Evolutionary conservation across 2,797 vertebrate genomes (phyloP), one percentile per base, ranked within the genome.

Genomic region (Spatula clypeata): DNA sequence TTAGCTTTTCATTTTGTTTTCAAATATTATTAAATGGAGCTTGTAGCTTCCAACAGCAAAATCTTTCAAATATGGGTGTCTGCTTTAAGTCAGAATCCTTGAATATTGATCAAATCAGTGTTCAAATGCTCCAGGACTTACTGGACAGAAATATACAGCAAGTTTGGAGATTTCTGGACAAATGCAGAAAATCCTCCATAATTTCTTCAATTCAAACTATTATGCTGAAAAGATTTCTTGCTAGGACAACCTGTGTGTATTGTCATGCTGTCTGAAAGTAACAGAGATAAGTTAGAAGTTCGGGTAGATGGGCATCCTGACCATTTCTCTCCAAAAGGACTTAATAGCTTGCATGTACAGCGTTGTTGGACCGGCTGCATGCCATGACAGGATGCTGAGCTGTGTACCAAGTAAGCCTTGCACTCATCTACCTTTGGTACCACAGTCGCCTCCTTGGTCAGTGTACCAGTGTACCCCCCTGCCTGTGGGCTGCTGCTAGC

Each of bases 371-470:
- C 71, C 73, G 86, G 38, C 42, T 92, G 27, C 27, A 38, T 86
- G 61, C 12, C 1, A 8, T n/a, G 57, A 5, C 12, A 60, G 49
- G 36, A 23, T n/a, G 32, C 49, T 18, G 32, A 71, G 20, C 47
- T 1, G 0, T 23, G 15, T 80, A 45, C 42, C 34, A 91, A 20
- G 70, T 45, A 55, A 84, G 66, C 34, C 31, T 45, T 18, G 17
- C 53, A 13, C 18, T 49, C 7, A 0, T 42, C 24, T 38, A 1
- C 6, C 0, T 64, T 16, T 53, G 47, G 6, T 42, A 13, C 72
- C 64, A 61, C 26, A n/a, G 0, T 82, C 26, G 7, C 15, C 19
- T 20, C 16, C 47, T 73, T 34, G 7, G 31, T 54, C 70, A 75
- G 11, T 40, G 14, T 31, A 64, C 31, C n/a, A n/a, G n/a, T n/a